phyloP scores from a whole-genome alignment of 2,797 vertebrate genomes.

The Lagorchestes hirsutus region DNA sequence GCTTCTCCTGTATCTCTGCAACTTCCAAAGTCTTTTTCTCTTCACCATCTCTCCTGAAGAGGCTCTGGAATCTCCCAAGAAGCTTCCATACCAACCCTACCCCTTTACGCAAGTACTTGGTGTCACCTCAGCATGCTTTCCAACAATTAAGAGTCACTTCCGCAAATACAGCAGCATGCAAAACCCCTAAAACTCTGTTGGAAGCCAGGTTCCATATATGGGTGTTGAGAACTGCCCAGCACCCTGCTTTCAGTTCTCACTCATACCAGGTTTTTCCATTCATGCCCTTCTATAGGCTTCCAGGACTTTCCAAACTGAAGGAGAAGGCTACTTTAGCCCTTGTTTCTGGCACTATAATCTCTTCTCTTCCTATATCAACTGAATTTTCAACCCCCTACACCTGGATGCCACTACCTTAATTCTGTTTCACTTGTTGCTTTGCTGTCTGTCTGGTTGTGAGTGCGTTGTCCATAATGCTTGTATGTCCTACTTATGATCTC shows the following conservation, averaged over 20 bases:
- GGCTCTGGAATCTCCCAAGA: neutral
- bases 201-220: neutral
- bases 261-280: neutral
- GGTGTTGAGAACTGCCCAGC: neutral
- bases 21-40: neutral
- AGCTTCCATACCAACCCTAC: neutral
- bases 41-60: neutral
- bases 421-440: neutral
- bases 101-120: neutral
- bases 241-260: neutral
- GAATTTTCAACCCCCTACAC: neutral
- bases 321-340: neutral
- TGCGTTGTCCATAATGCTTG: neutral
- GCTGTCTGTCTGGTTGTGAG: neutral
- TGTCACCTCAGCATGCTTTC: neutral
- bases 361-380: neutral
- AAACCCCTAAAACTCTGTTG: neutral
- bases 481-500: neutral
- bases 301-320: neutral
- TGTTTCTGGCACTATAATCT: neutral
- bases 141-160: neutral
- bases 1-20: neutral
- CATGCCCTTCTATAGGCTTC: neutral
- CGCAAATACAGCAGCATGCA: neutral
- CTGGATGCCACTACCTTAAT: neutral